Evolutionary conservation across 2,113 vertebrate genomes (phyloP).

Genomic region (Rattus rattus): DNA sequence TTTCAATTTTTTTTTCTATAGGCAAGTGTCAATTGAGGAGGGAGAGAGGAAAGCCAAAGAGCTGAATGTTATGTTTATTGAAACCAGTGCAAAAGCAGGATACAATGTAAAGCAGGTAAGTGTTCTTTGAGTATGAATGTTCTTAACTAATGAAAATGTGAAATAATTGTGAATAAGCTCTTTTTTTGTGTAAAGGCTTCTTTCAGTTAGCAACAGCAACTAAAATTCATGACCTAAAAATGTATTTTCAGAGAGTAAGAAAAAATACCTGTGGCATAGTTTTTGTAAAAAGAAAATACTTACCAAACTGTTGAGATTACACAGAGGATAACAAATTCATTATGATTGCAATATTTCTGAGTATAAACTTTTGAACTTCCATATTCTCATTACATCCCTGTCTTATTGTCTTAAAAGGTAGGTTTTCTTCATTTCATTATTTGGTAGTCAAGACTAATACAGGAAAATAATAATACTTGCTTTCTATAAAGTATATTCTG

Average conservation of each 20-base stretch:
- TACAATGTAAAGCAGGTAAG: slow-evolving; percentile 99
- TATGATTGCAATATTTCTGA: slow-evolving; percentile 9
- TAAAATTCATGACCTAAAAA: slow-evolving; percentile 4
- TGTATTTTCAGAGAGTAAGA: slow-evolving; percentile 3
- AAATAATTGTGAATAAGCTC: slow-evolving; percentile 16
- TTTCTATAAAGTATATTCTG: slow-evolving; percentile 25
- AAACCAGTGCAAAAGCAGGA: slow-evolving; percentile 99
- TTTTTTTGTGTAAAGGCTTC: slow-evolving; percentile 32
- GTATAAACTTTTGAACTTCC: background rate
- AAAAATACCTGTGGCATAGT: slow-evolving; percentile 11
- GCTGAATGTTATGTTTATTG: slow-evolving; percentile 99
- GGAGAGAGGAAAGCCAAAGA: slow-evolving; percentile 99
- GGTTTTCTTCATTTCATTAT: slow-evolving; percentile 41
- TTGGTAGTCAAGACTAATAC: background rate
- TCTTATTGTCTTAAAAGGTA: slow-evolving; percentile 11
- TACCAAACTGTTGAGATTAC: background rate
- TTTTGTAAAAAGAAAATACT: slow-evolving; percentile 48
- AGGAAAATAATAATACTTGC: slow-evolving; percentile 27
- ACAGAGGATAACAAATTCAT: background rate
- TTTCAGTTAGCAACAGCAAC: slow-evolving; percentile 38
- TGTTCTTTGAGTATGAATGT: background rate
- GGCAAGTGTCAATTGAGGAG: slow-evolving; percentile 99
- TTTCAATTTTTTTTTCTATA: slow-evolving; percentile 84
- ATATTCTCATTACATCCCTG: background rate
- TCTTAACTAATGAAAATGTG: slow-evolving; percentile 37